Evolutionary conservation across 1,140 invertebrate genomes (phyloP), one percentile per base, ranked within the genome.

Genomic region (Chironomus striatipennis): DNA sequence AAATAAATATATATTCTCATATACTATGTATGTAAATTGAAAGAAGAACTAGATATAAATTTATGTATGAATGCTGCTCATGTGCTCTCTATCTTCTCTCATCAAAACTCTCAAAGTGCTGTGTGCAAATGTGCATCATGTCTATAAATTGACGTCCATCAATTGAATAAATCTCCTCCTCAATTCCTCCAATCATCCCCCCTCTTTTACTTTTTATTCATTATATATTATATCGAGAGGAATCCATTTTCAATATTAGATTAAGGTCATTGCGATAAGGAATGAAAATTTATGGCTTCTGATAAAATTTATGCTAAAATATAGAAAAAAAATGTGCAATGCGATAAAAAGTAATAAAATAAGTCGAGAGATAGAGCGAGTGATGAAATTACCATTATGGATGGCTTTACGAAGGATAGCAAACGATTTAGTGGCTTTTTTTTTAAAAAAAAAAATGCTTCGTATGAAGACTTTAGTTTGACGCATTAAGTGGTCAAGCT

Each of bases 121-220:
- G 47, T 57, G 47, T 57, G 47, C 47, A 57, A 34, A 57, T 57
- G 12, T 57, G 47, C 47, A 57, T 57, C 47, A 57, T 57, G 47
- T 57, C 47, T 57, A 57, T n/a, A 57, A 57, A n/a, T 57, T 57
- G 47, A 57, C 47, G 47, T 57, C 47, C 47, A 57, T 57, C 47
- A 57, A n/a, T 34, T 34, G 24, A 34, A 34, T 2, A 5, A 57
- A 57, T n/a, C 9, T 57, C 15, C n/a, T 47, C 15, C n/a, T 57
- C 12, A 57, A n/a, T 57, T 15, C 4, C 9, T 57, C 12, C 47
- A 57, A 34, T 5, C 24, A 34, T 34, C 24, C 5, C 24, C 24
- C 24, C 1, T n/a, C n/a, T 34, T 34, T 34, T 34, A 34, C 24
- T 34, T 34, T 34, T 34, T 34, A 34, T 34, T 34, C 24, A 34